Conservation (phyloP, 2,797 vertebrate genomes). For the Pseudochirops corinnae region DNA sequence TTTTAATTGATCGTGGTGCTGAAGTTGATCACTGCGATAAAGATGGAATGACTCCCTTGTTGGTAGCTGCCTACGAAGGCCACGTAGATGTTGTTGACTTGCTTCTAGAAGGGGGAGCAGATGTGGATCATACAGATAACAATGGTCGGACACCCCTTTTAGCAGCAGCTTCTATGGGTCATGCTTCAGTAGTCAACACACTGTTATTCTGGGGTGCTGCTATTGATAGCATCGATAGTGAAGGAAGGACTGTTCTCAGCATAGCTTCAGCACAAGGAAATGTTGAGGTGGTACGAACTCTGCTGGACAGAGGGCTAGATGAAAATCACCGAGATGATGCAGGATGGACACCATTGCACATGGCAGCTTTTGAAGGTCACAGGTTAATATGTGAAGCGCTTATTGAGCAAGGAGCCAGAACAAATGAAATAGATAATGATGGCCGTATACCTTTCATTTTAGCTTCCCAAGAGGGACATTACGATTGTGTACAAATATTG, state of each 20-base stretch:
- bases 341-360: slow-evolving; percentile 98
- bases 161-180: slow-evolving; percentile 98
- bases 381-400: slow-evolving; percentile 96
- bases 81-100: slow-evolving; percentile 98
- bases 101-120: slow-evolving; percentile 96
- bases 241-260: slow-evolving; percentile 97
- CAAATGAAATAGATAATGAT: slow-evolving; percentile 97
- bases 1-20: slow-evolving; percentile 95
- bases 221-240: slow-evolving; percentile 97
- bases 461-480: slow-evolving; percentile 97
- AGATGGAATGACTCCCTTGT: slow-evolving; percentile 97
- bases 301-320: slow-evolving; percentile 98
- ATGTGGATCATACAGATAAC: slow-evolving; percentile 98
- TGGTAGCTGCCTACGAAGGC: slow-evolving; percentile 98
- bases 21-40: slow-evolving; percentile 99
- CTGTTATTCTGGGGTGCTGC: slow-evolving; percentile 98
- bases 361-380: slow-evolving; percentile 98
- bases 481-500: slow-evolving; percentile 95
- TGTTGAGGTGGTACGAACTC: slow-evolving; percentile 97
- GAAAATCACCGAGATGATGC: slow-evolving; percentile 98
- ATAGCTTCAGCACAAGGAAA: slow-evolving; percentile 99
- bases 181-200: slow-evolving; percentile 96
- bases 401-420: slow-evolving; percentile 97
- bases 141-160: slow-evolving; percentile 97
- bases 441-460: slow-evolving; percentile 96